These are phyloP conservation scores for Rousettus leschenaultii DNA, from an alignment of 2,113 vertebrate species.

Conservation along the genomic window DNA sequence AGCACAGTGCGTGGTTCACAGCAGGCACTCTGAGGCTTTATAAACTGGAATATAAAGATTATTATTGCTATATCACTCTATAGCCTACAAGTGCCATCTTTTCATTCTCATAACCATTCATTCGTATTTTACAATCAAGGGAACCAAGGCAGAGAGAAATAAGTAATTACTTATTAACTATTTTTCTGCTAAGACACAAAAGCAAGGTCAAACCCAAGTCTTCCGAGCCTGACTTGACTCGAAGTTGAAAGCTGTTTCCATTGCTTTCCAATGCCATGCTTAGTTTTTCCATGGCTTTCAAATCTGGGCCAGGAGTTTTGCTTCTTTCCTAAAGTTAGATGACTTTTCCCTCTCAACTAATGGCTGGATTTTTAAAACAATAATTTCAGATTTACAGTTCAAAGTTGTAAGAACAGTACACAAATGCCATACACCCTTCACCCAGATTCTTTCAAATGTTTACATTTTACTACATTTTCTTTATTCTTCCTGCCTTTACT, in stretches of 20 bases:
- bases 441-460: background rate
- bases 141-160: background rate
- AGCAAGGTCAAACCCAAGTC: background rate
- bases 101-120: background rate
- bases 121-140: background rate
- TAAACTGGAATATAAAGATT: background rate
- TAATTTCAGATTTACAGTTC: background rate
- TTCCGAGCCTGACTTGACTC: background rate
- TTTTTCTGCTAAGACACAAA: background rate
- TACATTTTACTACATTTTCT: background rate
- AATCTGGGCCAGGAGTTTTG: background rate
- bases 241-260: background rate
- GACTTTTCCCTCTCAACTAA: background rate
- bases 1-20: background rate
- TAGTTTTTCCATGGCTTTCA: background rate
- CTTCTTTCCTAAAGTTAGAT: background rate
- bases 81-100: background rate
- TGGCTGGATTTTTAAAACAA: background rate
- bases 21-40: background rate
- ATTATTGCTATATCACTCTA: background rate
- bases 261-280: background rate
- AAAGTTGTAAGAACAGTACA: background rate
- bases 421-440: background rate
- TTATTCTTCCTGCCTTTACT: background rate
- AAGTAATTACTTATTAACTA: background rate